Conservation (phyloP, 92 coral and sea anemone species). For the Heteractis magnifica region DNA sequence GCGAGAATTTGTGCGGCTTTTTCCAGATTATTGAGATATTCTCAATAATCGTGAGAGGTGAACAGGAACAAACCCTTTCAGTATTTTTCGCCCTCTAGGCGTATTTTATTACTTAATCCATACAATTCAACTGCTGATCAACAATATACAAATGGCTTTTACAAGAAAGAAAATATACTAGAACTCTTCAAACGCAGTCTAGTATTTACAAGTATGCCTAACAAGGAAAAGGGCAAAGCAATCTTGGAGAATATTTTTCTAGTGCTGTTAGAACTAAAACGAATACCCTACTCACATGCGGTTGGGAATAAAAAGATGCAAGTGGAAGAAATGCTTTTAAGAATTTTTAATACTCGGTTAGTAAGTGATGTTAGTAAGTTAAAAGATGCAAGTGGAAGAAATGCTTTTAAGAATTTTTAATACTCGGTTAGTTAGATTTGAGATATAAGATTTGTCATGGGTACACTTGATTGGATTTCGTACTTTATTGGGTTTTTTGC, state of each 20-base stretch:
- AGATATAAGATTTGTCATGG: neutral
- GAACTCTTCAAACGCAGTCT: neutral
- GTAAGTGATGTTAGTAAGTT: no score
- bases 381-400: neutral
- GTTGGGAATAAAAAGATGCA: neutral
- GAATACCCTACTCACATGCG: neutral
- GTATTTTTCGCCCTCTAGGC: neutral
- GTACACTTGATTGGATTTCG: neutral
- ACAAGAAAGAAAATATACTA: neutral
- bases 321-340: neutral
- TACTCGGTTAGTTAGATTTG: neutral
- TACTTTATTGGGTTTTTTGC: neutral
- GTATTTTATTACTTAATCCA: conserved; percentile 3
- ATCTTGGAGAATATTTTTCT: neutral
- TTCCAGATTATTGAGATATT: neutral
- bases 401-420: neutral
- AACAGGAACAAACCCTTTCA: neutral
- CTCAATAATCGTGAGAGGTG: neutral
- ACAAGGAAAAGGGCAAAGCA: neutral
- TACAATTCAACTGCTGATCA: neutral
- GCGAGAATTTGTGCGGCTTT: neutral
- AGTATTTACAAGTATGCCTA: neutral
- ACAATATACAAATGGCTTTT: neutral
- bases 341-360: neutral
- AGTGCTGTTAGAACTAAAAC: neutral